These are phyloP conservation scores for Lasaia peninsularis DNA, from an alignment of 1,140 invertebrate genomes.

Conservation along the genomic window DNA sequence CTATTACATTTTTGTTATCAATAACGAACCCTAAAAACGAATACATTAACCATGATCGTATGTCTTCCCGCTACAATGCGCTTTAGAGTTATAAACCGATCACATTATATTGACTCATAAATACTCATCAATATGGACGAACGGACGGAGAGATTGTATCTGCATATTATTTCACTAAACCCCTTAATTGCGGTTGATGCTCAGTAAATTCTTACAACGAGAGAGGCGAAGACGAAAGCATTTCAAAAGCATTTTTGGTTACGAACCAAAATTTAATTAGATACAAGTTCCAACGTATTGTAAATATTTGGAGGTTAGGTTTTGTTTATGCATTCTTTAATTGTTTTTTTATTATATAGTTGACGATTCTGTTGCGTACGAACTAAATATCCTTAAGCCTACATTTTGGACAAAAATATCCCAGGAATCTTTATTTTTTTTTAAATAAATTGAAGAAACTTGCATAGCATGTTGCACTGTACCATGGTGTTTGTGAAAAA, in stretches of 20 bases:
- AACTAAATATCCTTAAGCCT: no score
- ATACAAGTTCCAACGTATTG: background rate
- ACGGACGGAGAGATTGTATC: background rate
- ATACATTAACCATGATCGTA: background rate
- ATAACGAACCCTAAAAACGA: no score
- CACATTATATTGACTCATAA: slow-evolving; percentile 7
- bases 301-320: background rate
- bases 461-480: no score
- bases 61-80: slow-evolving; percentile 2
- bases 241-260: background rate
- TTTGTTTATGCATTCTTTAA: background rate
- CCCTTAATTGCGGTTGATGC: slow-evolving; percentile 6
- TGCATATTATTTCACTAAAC: slow-evolving; percentile 12
- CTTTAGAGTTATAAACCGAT: slow-evolving; percentile 7
- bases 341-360: no score
- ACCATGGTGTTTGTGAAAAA: no score
- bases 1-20: no score
- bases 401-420: no score
- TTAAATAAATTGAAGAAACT: no score
- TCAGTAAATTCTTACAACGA: background rate
- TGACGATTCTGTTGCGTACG: no score
- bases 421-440: no score
- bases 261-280: slow-evolving; percentile 5
- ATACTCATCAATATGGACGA: slow-evolving; percentile 2
- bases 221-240: background rate